Evolutionary conservation across 2,113 vertebrate species (phyloP), one percentile per base, ranked within the genome.

Genomic region (Manacus vitellinus): DNA sequence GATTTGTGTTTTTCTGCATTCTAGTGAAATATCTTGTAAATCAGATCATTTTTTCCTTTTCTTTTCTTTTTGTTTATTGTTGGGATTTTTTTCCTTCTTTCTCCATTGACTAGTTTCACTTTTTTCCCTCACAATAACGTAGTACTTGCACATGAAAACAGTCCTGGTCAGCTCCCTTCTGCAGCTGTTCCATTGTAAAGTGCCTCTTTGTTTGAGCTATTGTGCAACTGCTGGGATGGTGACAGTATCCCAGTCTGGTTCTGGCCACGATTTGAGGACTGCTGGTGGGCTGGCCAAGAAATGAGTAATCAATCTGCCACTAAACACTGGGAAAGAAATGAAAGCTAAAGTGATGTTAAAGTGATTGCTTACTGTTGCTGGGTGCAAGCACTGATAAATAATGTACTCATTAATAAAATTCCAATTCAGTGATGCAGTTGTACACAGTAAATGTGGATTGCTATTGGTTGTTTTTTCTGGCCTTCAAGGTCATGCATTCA

Each of bases 121-220:
- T 87, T 92, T 56, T 80, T 44, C 1, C 63, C 39, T 16, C 33
- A 28, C 89, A 88, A 66, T 76, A 92, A 67, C 47, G 4, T 85
- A 75, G 65, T 80, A 49, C 71, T 93, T 77, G 33, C 0, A 4
- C 83, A 74, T 87, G 76, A 87, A 79, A 86, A 62, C 83, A 79
- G 82, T 79, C 46, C 82, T 93, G 86, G 35, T 93, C 93, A 96
- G 85, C 66, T 80, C 63, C 79, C 85, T 94, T 89, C 79, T 95
- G 92, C 93, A 95, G 94, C 96, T 95, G 90, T 87, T 95, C 52
- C 41, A 41, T 66, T 95, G 66, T 79, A 46, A 92, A 96, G 21
- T 44, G 82, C 51, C n/a, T 94, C 92, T 92, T 94, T 96, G 58
- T 95, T 54, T 89, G 80, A 95, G 77, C 62, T 68, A 9, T 79